These are phyloP conservation scores for Paralvinella palmiformis DNA, from an alignment of 1,140 invertebrate genomes.

Conservation along the genomic window DNA sequence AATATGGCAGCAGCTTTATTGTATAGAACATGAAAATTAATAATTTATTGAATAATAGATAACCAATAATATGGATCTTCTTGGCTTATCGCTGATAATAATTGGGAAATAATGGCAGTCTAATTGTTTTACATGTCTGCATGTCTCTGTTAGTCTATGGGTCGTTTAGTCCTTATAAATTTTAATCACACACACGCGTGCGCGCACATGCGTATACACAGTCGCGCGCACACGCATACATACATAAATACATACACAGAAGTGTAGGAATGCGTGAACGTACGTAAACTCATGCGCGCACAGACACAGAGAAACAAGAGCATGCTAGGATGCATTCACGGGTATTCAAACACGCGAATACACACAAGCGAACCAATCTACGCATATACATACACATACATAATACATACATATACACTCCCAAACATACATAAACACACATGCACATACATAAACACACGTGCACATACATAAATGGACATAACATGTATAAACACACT, in stretches of 20 bases:
- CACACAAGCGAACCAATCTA: background rate
- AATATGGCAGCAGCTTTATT: too few species aligned
- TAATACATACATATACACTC: background rate
- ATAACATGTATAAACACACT: constrained; percentile 2
- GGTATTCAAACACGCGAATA: background rate
- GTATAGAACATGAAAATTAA: too few species aligned
- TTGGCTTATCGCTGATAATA: too few species aligned
- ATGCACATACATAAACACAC: background rate
- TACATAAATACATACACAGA: background rate
- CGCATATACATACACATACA: constrained; percentile 3
- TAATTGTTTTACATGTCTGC: too few species aligned
- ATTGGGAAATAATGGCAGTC: too few species aligned
- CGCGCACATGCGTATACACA: background rate
- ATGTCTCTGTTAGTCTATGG: too few species aligned
- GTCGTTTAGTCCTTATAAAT: too few species aligned
- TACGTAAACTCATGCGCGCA: background rate
- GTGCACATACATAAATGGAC: background rate
- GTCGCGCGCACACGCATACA: background rate
- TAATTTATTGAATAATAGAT: too few species aligned
- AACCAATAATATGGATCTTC: too few species aligned
- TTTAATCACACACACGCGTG: background rate
- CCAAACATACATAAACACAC: background rate
- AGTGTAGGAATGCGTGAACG: background rate
- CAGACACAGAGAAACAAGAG: background rate
- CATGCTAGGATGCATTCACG: background rate